Evolutionary conservation across 2,113 vertebrate genomes (phyloP).

Genomic region (Papio anubis): DNA sequence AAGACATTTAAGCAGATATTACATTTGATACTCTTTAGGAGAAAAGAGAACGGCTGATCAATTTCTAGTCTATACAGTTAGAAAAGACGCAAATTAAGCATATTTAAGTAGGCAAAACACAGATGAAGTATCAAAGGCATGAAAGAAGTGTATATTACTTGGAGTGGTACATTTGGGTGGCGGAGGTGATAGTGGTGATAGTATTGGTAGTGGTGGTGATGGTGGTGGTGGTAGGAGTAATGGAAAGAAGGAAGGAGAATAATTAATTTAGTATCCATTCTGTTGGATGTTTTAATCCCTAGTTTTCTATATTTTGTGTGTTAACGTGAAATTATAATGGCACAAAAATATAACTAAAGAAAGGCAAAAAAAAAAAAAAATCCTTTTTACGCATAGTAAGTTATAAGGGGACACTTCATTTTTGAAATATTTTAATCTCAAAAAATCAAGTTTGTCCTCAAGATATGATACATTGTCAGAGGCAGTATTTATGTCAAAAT

Average conservation of each 20-base stretch:
- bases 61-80: slow-evolving; percentile 79
- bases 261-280: slow-evolving; percentile 31
- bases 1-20: slow-evolving; percentile 67
- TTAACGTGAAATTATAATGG: slow-evolving; percentile 62
- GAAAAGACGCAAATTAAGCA: slow-evolving; percentile 77
- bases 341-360: slow-evolving; percentile 47
- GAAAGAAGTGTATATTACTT: slow-evolving; percentile 44
- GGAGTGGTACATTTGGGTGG: slow-evolving; percentile 58
- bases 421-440: slow-evolving; percentile 49
- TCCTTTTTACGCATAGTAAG: slow-evolving; percentile 37
- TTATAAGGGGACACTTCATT: slow-evolving; percentile 31
- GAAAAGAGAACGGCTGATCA: slow-evolving; percentile 46
- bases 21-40: slow-evolving; percentile 66
- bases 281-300: slow-evolving; percentile 43
- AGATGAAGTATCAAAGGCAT: slow-evolving; percentile 63
- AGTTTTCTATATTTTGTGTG: slow-evolving; percentile 58
- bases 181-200: slow-evolving; percentile 45
- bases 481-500: slow-evolving; percentile 39
- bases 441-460: slow-evolving; percentile 55
- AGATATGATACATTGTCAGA: slow-evolving; percentile 16
- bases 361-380: slow-evolving; percentile 21
- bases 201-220: not conserved
- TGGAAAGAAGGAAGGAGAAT: slow-evolving; percentile 18
- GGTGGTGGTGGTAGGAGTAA: slow-evolving; percentile 50
- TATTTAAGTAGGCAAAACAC: slow-evolving; percentile 71